Percentiles rank a stretch among this genome's conserved stretches.
These are phyloP conservation scores for Bagarius yarrelli DNA, from an alignment of 2,113 vertebrate genomes.

Conservation along the genomic window DNA sequence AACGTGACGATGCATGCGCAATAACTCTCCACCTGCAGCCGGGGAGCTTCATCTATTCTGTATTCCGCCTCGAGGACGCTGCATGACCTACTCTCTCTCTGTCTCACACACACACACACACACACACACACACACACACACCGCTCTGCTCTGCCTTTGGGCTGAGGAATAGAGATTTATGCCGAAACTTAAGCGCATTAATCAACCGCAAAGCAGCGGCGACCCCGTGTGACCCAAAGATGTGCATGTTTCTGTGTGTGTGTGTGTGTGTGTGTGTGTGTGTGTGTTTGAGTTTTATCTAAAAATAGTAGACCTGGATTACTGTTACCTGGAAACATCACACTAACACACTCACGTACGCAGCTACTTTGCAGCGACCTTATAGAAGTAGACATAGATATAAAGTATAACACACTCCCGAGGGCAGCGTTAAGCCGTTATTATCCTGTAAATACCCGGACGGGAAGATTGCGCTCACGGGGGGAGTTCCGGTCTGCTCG, in stretches of 20 bases:
- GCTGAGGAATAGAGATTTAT: slow-evolving; percentile 46
- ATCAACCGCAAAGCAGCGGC: slow-evolving; percentile 34
- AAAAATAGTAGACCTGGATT: slow-evolving; percentile 20
- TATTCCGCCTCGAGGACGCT: slow-evolving; percentile 37
- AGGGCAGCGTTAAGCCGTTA: too few relatives aligned
- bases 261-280: too few relatives aligned
- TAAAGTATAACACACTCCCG: too few relatives aligned
- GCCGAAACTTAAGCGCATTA: slow-evolving; percentile 32
- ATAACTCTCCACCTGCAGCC: slow-evolving; percentile 39
- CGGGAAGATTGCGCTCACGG: too few relatives aligned
- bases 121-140: background rate
- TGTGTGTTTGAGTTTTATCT: background rate
- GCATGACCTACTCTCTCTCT: slow-evolving; percentile 19
- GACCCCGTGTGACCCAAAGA: slow-evolving; percentile 34
- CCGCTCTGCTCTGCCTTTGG: slow-evolving; percentile 23
- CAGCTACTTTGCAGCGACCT: background rate
- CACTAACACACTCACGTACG: background rate
- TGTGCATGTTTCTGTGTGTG: slow-evolving; percentile 16
- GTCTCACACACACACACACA: background rate
- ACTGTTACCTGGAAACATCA: slow-evolving; percentile 13
- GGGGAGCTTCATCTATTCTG: slow-evolving; percentile 39
- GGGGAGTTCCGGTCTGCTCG: too few relatives aligned
- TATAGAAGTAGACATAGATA: background rate
- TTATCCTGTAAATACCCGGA: too few relatives aligned
- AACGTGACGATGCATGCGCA: slow-evolving; percentile 45